These are phyloP conservation scores for Hypselothyrea guttata DNA, from an alignment of 2,888 invertebrate genomes.

Conservation along the genomic window DNA sequence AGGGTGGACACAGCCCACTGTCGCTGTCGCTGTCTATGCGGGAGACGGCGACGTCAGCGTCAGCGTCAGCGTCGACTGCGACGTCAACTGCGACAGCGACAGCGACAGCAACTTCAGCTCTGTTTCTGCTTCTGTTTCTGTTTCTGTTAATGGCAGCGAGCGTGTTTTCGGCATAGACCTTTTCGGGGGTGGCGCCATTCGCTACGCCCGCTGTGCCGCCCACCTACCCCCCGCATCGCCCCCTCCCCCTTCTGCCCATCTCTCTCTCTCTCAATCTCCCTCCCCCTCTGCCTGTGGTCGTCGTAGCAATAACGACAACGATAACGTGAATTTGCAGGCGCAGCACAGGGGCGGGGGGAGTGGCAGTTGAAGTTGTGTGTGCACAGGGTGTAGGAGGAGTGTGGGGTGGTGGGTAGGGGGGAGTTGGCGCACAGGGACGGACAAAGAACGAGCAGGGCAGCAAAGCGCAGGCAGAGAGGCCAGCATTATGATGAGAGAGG, in stretches of 20 bases:
- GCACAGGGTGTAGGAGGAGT: not conserved
- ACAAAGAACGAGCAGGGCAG: slow-evolving; percentile 1
- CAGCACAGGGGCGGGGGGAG: not conserved
- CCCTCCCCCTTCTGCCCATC: not conserved
- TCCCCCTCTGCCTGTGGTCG: slow-evolving; percentile 20
- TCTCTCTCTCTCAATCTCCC: no score
- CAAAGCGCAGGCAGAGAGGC: not conserved
- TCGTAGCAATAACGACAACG: slow-evolving; percentile 57
- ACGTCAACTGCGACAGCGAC: slow-evolving; percentile 5
- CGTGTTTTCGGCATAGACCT: slow-evolving; percentile 32
- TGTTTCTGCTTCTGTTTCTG: no score
- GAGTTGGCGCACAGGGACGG: no score
- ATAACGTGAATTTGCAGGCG: slow-evolving; percentile 42
- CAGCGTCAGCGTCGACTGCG: slow-evolving; percentile 3
- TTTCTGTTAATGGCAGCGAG: slow-evolving; percentile 6
- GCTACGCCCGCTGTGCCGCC: slow-evolving; percentile 17
- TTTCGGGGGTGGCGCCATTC: slow-evolving; percentile 39
- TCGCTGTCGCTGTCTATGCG: slow-evolving; percentile 8
- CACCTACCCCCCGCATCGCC: not conserved
- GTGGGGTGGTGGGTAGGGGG: no score
- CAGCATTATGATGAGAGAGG: not conserved
- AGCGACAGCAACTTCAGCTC: not conserved
- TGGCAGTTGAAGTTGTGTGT: not conserved
- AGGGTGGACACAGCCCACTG: slow-evolving; percentile 40
- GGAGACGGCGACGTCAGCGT: not conserved